Percentiles rank a stretch among this genome's conserved stretches.
These are phyloP conservation scores for Ophioninae sp. DNA, from an alignment of 2,888 invertebrate species.

Conservation along the genomic window DNA sequence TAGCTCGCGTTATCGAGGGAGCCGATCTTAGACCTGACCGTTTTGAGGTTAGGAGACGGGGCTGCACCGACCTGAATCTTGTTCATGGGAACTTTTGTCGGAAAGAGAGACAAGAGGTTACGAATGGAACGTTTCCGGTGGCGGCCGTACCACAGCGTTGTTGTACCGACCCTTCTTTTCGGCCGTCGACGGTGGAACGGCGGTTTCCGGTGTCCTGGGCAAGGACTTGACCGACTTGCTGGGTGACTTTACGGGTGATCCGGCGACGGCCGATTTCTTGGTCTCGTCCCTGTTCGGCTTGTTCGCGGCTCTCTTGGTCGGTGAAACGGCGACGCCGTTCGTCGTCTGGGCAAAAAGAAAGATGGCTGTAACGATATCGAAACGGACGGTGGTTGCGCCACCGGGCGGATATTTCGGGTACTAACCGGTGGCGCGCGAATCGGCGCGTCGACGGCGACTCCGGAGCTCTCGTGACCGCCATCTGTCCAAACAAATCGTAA, in stretches of 20 bases:
- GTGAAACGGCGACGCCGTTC: slow-evolving; percentile 88
- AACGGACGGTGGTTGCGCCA: background rate
- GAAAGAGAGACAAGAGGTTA: background rate
- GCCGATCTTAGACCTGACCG: slow-evolving; percentile 95
- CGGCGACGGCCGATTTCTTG: slow-evolving; percentile 81
- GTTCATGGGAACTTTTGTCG: slow-evolving; percentile 93
- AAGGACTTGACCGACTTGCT: slow-evolving; percentile 83
- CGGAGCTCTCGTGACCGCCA: background rate
- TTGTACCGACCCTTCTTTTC: slow-evolving; percentile 87
- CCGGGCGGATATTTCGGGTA: background rate
- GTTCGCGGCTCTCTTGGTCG: slow-evolving; percentile 85
- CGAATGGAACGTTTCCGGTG: no score
- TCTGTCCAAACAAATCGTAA: background rate
- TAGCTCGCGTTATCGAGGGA: slow-evolving; percentile 94
- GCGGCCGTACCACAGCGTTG: background rate
- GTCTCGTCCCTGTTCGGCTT: slow-evolving; percentile 79
- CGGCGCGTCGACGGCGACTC: background rate
- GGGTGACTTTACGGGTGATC: slow-evolving; percentile 82
- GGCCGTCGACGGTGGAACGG: slow-evolving; percentile 80
- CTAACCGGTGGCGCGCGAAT: background rate
- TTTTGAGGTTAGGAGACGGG: slow-evolving; percentile 95
- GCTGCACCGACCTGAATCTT: slow-evolving; percentile 95
- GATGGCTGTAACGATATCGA: background rate
- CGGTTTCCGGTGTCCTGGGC: slow-evolving; percentile 88
- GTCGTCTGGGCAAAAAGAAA: slow-evolving; percentile 69